Evolutionary conservation across 2,113 vertebrate species (phyloP).

Genomic region (Tenebrosternarchus preto): DNA sequence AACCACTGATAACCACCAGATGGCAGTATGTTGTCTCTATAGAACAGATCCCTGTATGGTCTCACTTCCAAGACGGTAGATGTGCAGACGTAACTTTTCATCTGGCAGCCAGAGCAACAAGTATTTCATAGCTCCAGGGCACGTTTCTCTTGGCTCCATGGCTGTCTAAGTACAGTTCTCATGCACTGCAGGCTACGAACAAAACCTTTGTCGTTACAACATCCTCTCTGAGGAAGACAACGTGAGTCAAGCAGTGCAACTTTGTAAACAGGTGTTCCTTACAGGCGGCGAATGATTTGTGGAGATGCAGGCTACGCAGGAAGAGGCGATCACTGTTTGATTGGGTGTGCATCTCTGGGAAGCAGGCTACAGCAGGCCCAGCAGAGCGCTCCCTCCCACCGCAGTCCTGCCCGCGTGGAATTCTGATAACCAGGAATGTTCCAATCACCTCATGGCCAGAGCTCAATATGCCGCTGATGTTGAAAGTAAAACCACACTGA

Average conservation of each 20-base stretch:
- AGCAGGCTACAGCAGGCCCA: constrained; percentile 22
- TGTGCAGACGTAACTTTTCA: not conserved
- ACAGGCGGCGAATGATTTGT: not conserved
- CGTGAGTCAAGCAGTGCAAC: not conserved
- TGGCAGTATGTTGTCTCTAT: constrained; percentile 41
- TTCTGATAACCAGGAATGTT: constrained; percentile 30
- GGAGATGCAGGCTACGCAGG: not conserved
- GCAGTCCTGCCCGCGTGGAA: not conserved
- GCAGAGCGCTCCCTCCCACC: constrained; percentile 4
- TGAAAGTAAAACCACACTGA: not conserved
- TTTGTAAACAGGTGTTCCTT: not conserved
- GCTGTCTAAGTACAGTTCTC: not conserved
- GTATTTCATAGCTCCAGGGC: not conserved
- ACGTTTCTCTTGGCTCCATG: not conserved
- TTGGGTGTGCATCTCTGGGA: not conserved
- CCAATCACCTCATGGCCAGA: constrained; percentile 4
- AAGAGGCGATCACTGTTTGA: constrained; percentile 18
- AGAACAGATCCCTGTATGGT: not conserved
- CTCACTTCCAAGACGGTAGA: not conserved
- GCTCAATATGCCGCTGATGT: not conserved
- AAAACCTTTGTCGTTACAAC: not conserved
- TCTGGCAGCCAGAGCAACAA: constrained; percentile 17
- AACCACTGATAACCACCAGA: constrained; percentile 36
- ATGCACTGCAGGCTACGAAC: not conserved
- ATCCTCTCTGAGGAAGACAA: not conserved